A percentile compares a stretch with the other conserved stretches of the same genome.
Evolutionary conservation across 2,797 vertebrate genomes (phyloP).

Genomic region (Crocodylus rhombifer): DNA sequence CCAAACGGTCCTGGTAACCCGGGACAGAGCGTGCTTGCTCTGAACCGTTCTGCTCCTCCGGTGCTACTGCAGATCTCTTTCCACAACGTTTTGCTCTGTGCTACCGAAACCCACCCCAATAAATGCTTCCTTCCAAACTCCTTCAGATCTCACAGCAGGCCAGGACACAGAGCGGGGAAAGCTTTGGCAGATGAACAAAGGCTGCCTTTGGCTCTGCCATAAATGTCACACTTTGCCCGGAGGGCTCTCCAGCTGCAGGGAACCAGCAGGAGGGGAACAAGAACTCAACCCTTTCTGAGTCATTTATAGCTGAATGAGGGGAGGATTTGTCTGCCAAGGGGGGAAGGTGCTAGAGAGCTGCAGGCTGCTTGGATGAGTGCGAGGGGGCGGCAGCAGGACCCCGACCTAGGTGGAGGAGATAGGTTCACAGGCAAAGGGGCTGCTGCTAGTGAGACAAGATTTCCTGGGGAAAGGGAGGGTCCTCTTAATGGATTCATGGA

Average conservation of each 20-base stretch:
- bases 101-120: not conserved
- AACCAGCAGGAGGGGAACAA: not conserved
- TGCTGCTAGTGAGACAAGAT: too few relatives aligned
- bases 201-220: not conserved
- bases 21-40: not conserved
- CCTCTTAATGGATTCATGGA: too few relatives aligned
- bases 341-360: not conserved
- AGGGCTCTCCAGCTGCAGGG: not conserved
- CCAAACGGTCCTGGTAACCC: not conserved
- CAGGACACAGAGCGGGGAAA: not conserved
- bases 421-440: too few relatives aligned
- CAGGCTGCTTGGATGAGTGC: not conserved
- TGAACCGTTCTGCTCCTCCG: not conserved
- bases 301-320: not conserved
- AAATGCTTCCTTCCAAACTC: not conserved
- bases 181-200: too few relatives aligned
- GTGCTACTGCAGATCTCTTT: not conserved
- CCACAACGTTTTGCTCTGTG: not conserved
- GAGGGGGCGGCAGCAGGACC: too few relatives aligned
- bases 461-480: too few relatives aligned
- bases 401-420: too few relatives aligned
- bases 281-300: not conserved
- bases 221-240: not conserved
- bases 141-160: rapidly evolving
- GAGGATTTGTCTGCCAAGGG: not conserved